A percentile compares a stretch with the other conserved stretches of the same genome.
These are phyloP conservation scores for Sinocyclocheilus grahami DNA, from an alignment of 2,113 vertebrate genomes.

Conservation along the genomic window DNA sequence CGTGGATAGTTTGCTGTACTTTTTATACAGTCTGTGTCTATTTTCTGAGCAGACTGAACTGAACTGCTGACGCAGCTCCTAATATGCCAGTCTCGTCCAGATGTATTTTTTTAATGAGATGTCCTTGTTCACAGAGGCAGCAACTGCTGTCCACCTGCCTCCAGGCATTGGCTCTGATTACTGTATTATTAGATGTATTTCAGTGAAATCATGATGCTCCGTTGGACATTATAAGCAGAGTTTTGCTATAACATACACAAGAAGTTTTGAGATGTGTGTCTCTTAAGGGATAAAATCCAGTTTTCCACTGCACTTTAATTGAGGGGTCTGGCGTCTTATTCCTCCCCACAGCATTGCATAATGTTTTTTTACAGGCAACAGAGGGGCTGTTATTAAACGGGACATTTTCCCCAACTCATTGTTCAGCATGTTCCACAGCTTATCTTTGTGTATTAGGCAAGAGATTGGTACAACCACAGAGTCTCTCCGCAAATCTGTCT, in stretches of 20 bases:
- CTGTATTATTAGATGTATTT: neutral
- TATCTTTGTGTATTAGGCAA: neutral
- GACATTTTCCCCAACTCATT: neutral
- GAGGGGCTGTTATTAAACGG: slow-evolving; percentile 28
- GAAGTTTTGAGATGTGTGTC: neutral
- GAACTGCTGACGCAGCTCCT: slow-evolving; percentile 29
- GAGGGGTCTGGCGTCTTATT: slow-evolving; percentile 26
- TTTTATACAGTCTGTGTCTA: slow-evolving; percentile 48
- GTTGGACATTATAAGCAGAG: neutral
- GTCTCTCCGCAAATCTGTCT: neutral
- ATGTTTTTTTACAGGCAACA: neutral
- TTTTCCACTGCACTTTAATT: slow-evolving; percentile 20
- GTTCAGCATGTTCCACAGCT: neutral
- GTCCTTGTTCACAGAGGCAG: neutral
- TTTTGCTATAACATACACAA: neutral
- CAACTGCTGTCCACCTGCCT: slow-evolving; percentile 19
- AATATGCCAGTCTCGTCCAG: slow-evolving; percentile 13
- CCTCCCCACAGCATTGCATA: slow-evolving; percentile 14
- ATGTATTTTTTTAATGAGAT: slow-evolving; percentile 16
- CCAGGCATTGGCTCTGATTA: neutral
- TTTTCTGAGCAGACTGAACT: slow-evolving; percentile 42
- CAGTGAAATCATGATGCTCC: neutral
- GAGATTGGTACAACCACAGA: neutral
- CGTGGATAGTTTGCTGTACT: slow-evolving; percentile 6
- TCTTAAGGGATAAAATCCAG: slow-evolving; percentile 6